Evolutionary conservation across 1,140 invertebrate species (phyloP).

Genomic region (Epicauta chinensis): DNA sequence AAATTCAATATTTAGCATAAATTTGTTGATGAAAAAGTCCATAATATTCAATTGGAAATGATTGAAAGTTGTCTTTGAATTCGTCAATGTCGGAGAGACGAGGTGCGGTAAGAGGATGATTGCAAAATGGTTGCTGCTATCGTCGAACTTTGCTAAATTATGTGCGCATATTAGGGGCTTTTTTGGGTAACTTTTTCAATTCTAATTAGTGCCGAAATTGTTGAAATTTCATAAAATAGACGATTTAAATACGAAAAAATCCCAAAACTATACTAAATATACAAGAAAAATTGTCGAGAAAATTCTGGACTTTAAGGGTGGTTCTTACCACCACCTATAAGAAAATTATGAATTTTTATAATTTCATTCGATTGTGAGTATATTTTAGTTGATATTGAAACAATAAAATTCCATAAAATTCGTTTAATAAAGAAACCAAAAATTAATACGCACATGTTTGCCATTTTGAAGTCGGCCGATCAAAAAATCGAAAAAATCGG

Average conservation of each 20-base stretch:
- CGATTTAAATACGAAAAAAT: no score
- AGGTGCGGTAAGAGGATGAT: constrained; percentile 23
- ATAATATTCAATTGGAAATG: constrained; percentile 13
- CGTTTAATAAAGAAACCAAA: neutral
- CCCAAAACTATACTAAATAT: no score
- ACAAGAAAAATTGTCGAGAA: no score
- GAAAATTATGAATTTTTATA: constrained; percentile 7
- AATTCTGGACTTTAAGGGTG: constrained; percentile 4
- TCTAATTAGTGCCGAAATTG: no score
- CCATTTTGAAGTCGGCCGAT: neutral
- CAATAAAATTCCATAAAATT: constrained; percentile 1
- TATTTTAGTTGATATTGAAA: neutral
- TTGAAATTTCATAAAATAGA: no score
- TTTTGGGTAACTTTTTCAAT: no score
- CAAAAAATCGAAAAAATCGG: no score
- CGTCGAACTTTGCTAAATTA: constrained; percentile 15
- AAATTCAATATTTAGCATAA: constrained; percentile 5
- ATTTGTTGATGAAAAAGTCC: constrained; percentile 20
- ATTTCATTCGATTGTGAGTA: neutral
- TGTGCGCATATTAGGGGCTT: constrained; percentile 9
- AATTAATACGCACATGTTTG: constrained; percentile 11
- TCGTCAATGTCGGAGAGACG: constrained; percentile 27
- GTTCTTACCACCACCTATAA: neutral
- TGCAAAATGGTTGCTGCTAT: constrained; percentile 33
- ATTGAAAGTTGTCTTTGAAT: constrained; percentile 18